Percentiles rank a stretch among this genome's conserved stretches.
These are phyloP conservation scores for Craniophora ligustri DNA, from an alignment of 2,888 invertebrate genomes.

Conservation along the genomic window DNA sequence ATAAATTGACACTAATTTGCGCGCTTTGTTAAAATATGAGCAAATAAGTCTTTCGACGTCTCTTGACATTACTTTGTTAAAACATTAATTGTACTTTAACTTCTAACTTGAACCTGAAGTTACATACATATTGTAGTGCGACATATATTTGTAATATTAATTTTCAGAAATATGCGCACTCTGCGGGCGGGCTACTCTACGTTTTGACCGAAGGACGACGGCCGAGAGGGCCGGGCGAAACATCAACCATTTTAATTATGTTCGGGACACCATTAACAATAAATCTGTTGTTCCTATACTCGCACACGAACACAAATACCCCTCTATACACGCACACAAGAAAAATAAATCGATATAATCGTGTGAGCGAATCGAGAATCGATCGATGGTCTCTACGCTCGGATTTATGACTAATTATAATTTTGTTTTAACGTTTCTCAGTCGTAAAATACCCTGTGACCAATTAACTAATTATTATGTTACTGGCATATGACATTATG, in stretches of 20 bases:
- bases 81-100: too few relatives aligned
- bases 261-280: constrained; percentile 88
- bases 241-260: constrained; percentile 89
- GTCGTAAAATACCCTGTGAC: constrained; percentile 82
- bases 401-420: constrained; percentile 85
- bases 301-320: constrained; percentile 57
- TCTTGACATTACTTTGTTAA: too few relatives aligned
- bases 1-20: too few relatives aligned
- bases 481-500: constrained; percentile 55
- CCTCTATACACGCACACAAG: constrained; percentile 32
- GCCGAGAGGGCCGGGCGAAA: constrained; percentile 79
- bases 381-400: constrained; percentile 73
- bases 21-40: too few relatives aligned
- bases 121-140: too few relatives aligned
- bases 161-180: constrained; percentile 38
- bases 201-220: constrained; percentile 70
- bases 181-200: constrained; percentile 61
- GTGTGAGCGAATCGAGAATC: constrained; percentile 65
- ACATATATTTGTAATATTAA: too few relatives aligned
- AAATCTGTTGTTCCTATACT: constrained; percentile 84
- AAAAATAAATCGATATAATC: constrained; percentile 68
- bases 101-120: too few relatives aligned
- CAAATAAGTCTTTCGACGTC: too few relatives aligned
- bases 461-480: constrained; percentile 80
- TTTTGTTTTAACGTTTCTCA: constrained; percentile 77